A percentile compares a stretch with the other conserved stretches of the same genome.
Evolutionary conservation across 1,140 invertebrate species (phyloP).

Genomic region (Riptortus pedestris): DNA sequence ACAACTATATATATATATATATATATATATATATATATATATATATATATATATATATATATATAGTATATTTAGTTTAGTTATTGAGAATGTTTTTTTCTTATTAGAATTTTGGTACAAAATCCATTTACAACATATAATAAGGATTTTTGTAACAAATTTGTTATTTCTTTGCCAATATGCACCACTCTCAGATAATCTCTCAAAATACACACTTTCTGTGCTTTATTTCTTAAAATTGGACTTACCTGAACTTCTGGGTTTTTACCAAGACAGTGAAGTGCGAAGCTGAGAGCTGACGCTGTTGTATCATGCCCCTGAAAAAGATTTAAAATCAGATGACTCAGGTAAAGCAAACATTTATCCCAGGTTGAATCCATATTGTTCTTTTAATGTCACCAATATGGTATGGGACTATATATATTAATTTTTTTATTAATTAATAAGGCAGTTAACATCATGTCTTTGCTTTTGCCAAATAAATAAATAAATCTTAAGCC

Average conservation of each 20-base stretch:
- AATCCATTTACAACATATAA: no score
- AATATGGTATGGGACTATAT: background rate
- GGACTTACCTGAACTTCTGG: conserved; percentile 42
- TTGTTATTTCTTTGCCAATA: no score
- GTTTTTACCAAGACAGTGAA: conserved; percentile 41
- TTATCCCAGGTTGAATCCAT: background rate
- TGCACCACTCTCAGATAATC: no score
- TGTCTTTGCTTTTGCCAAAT: background rate
- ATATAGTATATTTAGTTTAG: no score
- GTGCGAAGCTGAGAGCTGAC: conserved; percentile 39
- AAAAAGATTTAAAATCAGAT: conserved; percentile 18
- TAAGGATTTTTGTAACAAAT: no score
- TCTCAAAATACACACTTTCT: no score
- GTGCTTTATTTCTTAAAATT: no score
- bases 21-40: background rate
- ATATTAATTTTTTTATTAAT: background rate
- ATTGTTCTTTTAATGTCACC: no score
- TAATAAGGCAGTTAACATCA: background rate
- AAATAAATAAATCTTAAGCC: no score
- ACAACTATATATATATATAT: background rate
- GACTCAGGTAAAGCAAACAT: background rate
- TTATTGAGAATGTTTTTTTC: no score
- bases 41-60: background rate
- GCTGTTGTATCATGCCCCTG: conserved; percentile 31
- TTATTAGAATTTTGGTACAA: no score